Conservation (phyloP, 1,140 invertebrate species). For the Uloborus diversus region DNA sequence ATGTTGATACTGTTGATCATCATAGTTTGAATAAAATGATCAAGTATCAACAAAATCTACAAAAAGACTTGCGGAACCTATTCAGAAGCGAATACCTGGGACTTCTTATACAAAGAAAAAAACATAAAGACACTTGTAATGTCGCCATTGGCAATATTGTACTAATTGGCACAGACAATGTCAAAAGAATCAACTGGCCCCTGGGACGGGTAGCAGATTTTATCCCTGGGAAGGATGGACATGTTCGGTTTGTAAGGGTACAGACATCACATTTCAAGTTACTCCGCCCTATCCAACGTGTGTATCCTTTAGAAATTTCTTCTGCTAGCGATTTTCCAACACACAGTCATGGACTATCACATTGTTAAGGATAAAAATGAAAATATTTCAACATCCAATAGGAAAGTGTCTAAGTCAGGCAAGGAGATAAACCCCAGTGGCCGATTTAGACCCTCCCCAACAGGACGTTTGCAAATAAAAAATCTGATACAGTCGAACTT, state of each 20-base stretch:
- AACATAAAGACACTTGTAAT: background rate
- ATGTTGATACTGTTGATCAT: slow-evolving; percentile 4
- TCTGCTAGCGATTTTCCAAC: background rate
- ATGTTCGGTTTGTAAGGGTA: background rate
- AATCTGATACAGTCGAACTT: no score
- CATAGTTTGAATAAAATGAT: background rate
- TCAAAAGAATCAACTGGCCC: background rate
- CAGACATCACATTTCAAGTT: background rate
- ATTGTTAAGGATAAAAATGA: no score
- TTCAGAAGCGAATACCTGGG: slow-evolving; percentile 12
- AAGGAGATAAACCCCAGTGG: no score
- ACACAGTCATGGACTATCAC: no score
- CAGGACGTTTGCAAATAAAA: no score
- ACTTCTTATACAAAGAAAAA: background rate
- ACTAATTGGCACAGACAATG: background rate
- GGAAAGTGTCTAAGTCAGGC: no score
- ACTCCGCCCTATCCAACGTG: background rate
- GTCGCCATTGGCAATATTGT: slow-evolving; percentile 5
- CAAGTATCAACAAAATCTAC: background rate
- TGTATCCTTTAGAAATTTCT: slow-evolving; percentile 12
- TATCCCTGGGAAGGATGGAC: background rate
- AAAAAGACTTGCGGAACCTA: background rate
- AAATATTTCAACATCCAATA: no score
- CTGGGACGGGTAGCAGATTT: background rate
- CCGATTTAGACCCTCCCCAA: no score